Evolutionary conservation across 2,797 vertebrate species (phyloP), one percentile per base, ranked within the genome.

Genomic region (Megaceryle alcyon): DNA sequence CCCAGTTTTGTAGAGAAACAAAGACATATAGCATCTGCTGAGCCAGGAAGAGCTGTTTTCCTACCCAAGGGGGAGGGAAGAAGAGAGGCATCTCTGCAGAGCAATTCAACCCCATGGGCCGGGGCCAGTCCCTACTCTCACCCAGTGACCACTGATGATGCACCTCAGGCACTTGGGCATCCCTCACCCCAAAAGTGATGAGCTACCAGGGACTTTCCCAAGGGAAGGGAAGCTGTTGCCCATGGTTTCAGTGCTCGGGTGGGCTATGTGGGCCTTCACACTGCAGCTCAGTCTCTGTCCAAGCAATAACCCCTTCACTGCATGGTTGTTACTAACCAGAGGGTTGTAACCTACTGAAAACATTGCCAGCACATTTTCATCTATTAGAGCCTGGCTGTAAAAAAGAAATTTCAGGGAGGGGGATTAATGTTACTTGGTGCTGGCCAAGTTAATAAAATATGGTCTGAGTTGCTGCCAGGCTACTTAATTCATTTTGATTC

Each of bases 401-500:
- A 96, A 82, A 86, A 86, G 41, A 90, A 68, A 84, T 84, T 90
- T 92, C 51, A 49, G 81, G 57, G 69, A 68, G 39, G 84, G 76
- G 80, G 78, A 94, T 94, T 96, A 95, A 79, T 26, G 1, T 82
- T 87, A 66, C 78, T 94, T 80, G 41, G 41, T 79, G 94, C 86
- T 73, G 56, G 75, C 90, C 93, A 96, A 95, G 94, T 95, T 96
- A 94, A 95, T 96, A 96, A 97, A 96, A 95, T 92, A 96, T 20
- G 46, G 88, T 70, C 88, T 89, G 93, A 96, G 71, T 88, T 93
- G 88, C 75, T 95, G 96, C 95, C 95, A 97, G 92, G 71, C 92
- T 95, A 89, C 88, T 96, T 93, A 96, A 96, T 96, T 96, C 92
- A 57, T 86, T 94, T 93, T 92, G 90, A 96, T 93, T 92, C 94